Evolutionary conservation across 2,888 invertebrate species (phyloP).

Genomic region (Hoplodrina blanda): DNA sequence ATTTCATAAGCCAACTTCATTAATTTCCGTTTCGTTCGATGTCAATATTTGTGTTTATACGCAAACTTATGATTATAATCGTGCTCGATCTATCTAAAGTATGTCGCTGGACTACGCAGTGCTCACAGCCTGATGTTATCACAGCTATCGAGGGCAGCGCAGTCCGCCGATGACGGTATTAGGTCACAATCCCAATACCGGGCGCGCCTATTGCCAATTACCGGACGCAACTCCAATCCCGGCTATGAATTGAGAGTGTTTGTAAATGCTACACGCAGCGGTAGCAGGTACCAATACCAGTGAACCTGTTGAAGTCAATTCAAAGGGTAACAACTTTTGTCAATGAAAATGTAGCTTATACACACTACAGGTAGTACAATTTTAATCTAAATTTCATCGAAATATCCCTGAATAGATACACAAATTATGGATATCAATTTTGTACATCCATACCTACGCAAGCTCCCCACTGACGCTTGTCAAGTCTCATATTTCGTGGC

Average conservation of each 20-base stretch:
- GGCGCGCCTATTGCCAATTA: constrained; percentile 52
- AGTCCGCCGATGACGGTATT: constrained; percentile 39
- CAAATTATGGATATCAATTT: no score
- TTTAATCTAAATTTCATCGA: no score
- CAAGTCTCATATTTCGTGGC: no score
- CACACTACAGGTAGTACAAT: no score
- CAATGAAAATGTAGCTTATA: not conserved
- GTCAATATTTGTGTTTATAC: no score
- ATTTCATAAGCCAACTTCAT: not conserved
- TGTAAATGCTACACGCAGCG: constrained; percentile 2
- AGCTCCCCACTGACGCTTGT: no score
- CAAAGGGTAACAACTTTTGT: not conserved
- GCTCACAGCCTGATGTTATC: constrained; percentile 31
- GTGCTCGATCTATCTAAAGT: not conserved
- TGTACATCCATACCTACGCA: no score
- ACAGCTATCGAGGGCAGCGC: constrained; percentile 28
- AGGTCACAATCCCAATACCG: constrained; percentile 48
- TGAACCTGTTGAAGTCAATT: constrained; percentile 20
- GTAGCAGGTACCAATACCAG: not conserved
- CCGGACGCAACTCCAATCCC: constrained; percentile 38
- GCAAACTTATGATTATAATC: not conserved
- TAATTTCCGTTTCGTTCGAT: no score
- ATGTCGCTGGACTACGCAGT: not conserved
- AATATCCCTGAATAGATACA: no score
- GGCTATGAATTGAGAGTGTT: constrained; percentile 14